Evolutionary conservation across 2,888 invertebrate species (phyloP), one percentile per base, ranked within the genome.

Genomic region (Lasiommata megera): DNA sequence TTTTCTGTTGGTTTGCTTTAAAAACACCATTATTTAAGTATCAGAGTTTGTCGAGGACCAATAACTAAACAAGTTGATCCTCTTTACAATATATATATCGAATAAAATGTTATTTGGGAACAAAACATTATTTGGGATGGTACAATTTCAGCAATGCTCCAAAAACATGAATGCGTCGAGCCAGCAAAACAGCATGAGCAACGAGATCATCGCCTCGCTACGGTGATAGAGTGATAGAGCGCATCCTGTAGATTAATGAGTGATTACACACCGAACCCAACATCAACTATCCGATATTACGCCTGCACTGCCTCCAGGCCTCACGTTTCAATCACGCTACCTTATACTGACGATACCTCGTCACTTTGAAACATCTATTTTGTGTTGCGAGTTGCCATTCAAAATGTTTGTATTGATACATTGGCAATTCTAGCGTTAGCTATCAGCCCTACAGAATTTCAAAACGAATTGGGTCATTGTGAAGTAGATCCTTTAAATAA

Each of bases 201-300:
- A 91, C 80, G 91, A 91, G 84, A 89, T 91, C 75, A 81, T 84
- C 70, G 83, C 89, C 58, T 84, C 90, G 70, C 81, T 90, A 73
- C 91, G 91, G 90, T 91, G 91, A 91, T 91, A 91, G 82, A 79
- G 90, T 91, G 91, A 91, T 91, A 91, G 82, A 79, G 77, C 80
- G 81, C 79, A 78, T 75, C 69, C 70, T 70, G 70, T 67, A 83
- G 80, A 84, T 84, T 84, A 82, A 85, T 85, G 80, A 82, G 71
- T 79, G 80, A 83, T 84, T 81, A 83, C 78, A 74, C 78, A 74
- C 74, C 73, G 71, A 73, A 72, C 60, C 68, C 73, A 70, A 78
- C 80, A 75, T 83, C 84, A 54, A 36, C 47, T 84, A 82, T 78
- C 77, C 80, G 83, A 84, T 82, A 79, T 81, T 77, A 74, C 72